Evolutionary conservation across 2,797 vertebrate species (phyloP).

Genomic region (Otolemur crassicaudatus): DNA sequence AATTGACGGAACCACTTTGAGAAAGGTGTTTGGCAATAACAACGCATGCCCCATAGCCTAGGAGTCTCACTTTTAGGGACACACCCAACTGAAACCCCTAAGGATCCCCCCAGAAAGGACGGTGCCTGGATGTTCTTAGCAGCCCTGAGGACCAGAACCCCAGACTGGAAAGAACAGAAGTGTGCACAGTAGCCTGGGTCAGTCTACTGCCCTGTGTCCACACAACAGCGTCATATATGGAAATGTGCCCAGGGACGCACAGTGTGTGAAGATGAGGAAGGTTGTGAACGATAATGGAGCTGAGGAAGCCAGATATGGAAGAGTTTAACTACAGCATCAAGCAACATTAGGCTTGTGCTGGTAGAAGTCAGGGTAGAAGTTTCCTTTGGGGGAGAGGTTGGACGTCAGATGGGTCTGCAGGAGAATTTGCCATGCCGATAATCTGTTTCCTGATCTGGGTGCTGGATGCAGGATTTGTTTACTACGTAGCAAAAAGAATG

Average conservation of each 20-base stretch:
- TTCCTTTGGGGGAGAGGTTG: not conserved
- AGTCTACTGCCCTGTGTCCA: no score
- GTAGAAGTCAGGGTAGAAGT: not conserved
- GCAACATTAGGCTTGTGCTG: not conserved
- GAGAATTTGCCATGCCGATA: no score
- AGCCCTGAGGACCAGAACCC: not conserved
- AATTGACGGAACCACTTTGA: not conserved
- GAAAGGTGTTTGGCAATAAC: not conserved
- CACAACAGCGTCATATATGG: no score
- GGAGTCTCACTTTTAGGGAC: not conserved
- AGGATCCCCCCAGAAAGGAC: not conserved
- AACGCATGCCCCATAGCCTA: not conserved
- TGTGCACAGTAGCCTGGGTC: accelerated
- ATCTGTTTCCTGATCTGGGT: not conserved
- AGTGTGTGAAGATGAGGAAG: accelerated
- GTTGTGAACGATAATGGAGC: accelerated
- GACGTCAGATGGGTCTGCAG: not conserved
- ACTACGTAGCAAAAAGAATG: not conserved
- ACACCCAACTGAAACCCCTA: accelerated
- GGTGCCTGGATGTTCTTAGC: not conserved
- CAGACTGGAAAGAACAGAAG: not conserved
- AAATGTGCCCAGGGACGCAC: not conserved
- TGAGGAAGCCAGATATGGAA: not conserved
- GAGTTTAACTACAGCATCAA: not conserved
- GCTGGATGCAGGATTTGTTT: not conserved